Base-by-base conservation (phyloP, 2,888 invertebrate species). In the Eristalis intricaria region DNA sequence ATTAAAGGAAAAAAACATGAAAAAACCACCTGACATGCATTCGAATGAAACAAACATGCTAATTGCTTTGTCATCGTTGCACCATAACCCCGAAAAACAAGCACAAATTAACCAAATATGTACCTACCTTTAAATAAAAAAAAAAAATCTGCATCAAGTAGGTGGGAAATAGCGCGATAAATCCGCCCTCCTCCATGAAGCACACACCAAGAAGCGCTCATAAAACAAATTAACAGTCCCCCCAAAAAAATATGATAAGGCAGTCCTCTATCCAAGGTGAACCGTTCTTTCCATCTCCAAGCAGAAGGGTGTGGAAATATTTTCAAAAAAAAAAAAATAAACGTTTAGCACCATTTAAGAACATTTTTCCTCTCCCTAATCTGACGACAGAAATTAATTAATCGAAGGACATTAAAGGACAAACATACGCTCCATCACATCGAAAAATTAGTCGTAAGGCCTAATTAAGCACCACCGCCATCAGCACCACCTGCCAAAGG, bases 401-500 rank as follows among this genome's bases (percentile, higher is more conserved):
- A 23, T 61, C 7, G 50, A 19, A 50, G 50, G 50, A 50, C 50
- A 50, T 50, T 19, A 50, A n/a, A 19, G 19, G 50, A 50, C 50
- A 50, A 50, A 19, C 13, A 73, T 32, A 32, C 32, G 32, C 32
- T 32, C 32, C 10, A 8, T 32, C 35, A 79, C 15, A 73, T 38
- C 11, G n/a, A 8, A 19, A 81, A 77, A 83, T 83, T 79, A 83
- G 50, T 58, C 10, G 26, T 19, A 32, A 58, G 32, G 75, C 64
- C 63, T 64, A 15, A 78, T 65, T 78, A 50, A 29, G 13, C 60
- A 60, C 15, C 23, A 22, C 29, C 29, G 15, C 35, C 32, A 78
- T 63, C 32, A 64, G 50, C 68, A 76, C 64, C 87, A 87, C 84
- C 87, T 84, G 87, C 29, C 75, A 60, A 60, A 15, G 60, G 26